Conservation (phyloP, 2,797 vertebrate species). For the Notolepis coatsorum region DNA sequence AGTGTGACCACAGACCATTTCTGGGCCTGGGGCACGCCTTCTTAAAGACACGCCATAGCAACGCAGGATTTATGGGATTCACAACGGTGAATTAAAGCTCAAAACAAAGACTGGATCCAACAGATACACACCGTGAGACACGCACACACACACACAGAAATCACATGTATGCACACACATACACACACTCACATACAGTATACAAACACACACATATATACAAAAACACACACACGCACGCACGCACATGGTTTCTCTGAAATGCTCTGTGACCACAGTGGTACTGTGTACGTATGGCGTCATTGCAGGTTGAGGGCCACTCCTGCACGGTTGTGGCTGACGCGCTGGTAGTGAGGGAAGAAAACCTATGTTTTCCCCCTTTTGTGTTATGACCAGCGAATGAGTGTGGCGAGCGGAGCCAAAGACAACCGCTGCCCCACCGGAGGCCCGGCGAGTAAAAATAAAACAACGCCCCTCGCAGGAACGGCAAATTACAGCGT, state of each 20-base stretch:
- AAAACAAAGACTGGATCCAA: constrained; percentile 52
- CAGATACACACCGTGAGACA: constrained; percentile 1
- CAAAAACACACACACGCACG: constrained; percentile 1
- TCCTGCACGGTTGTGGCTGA: constrained; percentile 41
- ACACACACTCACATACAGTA: constrained; percentile 12
- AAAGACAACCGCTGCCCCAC: constrained; percentile 75
- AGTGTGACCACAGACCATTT: constrained; percentile 60
- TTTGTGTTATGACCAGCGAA: constrained; percentile 66
- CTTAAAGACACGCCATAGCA: constrained; percentile 58
- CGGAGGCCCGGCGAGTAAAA: constrained; percentile 62
- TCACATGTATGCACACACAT: too few relatives aligned
- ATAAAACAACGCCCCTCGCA: constrained; percentile 70
- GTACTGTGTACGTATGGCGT: constrained; percentile 17
- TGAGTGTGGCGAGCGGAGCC: constrained; percentile 58
- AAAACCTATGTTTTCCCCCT: constrained; percentile 52
- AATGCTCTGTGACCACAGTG: neutral
- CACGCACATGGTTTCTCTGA: neutral
- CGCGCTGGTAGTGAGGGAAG: constrained; percentile 28
- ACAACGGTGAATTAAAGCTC: constrained; percentile 41
- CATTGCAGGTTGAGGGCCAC: constrained; percentile 22
- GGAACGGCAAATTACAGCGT: constrained; percentile 72
- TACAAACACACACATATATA: neutral
- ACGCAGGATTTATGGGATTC: constrained; percentile 49
- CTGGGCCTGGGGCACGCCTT: constrained; percentile 42
- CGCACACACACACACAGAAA: neutral